Percentiles rank a stretch among this genome's conserved stretches.
Conservation (phyloP, 2,113 vertebrate species). For the Sylvietta virens region DNA sequence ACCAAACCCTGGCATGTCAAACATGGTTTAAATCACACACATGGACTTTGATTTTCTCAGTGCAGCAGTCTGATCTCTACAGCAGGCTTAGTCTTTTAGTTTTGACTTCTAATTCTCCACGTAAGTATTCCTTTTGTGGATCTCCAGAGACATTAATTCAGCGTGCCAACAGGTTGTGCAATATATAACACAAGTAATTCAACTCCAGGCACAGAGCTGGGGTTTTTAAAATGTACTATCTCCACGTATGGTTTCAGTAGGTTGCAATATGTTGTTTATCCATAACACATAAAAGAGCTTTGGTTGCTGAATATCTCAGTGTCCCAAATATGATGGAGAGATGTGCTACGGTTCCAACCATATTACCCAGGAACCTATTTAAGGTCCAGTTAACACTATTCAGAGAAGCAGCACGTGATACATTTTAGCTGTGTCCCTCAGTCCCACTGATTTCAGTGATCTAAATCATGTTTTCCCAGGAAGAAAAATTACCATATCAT, state of each 20-base stretch:
- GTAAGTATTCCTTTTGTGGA: background rate
- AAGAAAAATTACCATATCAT: background rate
- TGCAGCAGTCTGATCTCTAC: background rate
- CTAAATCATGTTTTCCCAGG: background rate
- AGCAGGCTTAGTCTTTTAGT: background rate
- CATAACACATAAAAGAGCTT: background rate
- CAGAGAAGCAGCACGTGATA: background rate
- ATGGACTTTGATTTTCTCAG: background rate
- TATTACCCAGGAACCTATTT: fast-evolving
- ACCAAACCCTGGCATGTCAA: constrained; percentile 48
- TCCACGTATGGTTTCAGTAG: fast-evolving
- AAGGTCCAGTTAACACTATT: background rate
- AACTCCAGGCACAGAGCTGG: background rate
- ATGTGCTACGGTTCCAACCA: background rate
- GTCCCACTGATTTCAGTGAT: background rate
- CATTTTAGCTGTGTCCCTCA: background rate
- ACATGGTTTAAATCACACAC: constrained; percentile 43
- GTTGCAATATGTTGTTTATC: background rate
- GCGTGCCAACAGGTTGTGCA: background rate
- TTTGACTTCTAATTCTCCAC: background rate
- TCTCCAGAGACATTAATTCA: background rate
- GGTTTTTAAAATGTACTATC: background rate
- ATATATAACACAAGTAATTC: background rate
- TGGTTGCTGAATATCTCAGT: background rate
- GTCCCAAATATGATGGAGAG: background rate